Conservation (phyloP, 2,113 vertebrate genomes). For the Phalacrocorax carbo region DNA sequence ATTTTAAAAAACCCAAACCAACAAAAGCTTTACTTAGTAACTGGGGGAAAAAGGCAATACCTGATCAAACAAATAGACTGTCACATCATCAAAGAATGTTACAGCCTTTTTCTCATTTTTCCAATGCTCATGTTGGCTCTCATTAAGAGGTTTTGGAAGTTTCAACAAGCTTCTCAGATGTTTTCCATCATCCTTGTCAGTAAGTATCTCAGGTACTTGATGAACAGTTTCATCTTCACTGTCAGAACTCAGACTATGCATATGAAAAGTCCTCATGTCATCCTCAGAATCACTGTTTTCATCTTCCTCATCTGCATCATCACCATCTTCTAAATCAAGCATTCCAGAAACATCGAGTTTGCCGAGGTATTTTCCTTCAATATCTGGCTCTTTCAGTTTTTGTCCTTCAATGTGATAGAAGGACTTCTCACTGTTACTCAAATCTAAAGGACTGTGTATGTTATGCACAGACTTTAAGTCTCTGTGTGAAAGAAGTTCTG, state of each 20-base stretch:
- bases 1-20: neutral
- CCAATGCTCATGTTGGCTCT: neutral
- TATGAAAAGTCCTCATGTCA: constrained; percentile 84
- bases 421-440: constrained; percentile 68
- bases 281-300: constrained; percentile 97
- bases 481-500: constrained; percentile 64
- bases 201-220: constrained; percentile 85
- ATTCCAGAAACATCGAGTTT: constrained; percentile 70
- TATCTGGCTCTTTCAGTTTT: constrained; percentile 90
- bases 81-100: constrained; percentile 95
- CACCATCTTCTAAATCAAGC: constrained; percentile 82
- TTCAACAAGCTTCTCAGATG: constrained; percentile 90
- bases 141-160: constrained; percentile 22
- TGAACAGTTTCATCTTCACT: constrained; percentile 90
- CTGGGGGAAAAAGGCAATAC: constrained; percentile 61
- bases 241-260: constrained; percentile 89
- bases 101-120: constrained; percentile 82
- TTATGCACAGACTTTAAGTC: constrained; percentile 28
- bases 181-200: constrained; percentile 77
- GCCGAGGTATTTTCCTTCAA: constrained; percentile 91
- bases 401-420: constrained; percentile 74
- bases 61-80: constrained; percentile 97
- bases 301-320: constrained; percentile 89
- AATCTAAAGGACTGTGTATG: neutral
- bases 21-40: neutral